Conservation (phyloP, 2,888 invertebrate genomes). For the Eilema griseolum region DNA sequence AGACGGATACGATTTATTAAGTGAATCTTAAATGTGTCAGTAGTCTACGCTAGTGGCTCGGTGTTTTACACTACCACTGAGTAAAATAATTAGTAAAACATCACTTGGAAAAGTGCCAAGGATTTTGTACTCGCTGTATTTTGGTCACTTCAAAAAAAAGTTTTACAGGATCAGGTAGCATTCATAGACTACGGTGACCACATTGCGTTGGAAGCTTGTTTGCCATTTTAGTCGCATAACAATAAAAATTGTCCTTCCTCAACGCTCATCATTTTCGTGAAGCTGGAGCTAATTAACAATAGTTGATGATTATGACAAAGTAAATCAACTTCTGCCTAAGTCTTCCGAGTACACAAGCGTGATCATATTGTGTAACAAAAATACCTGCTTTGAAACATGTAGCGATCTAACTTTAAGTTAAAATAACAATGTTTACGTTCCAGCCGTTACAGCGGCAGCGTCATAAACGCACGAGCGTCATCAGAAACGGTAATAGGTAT, state of each 20-base stretch:
- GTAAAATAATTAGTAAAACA: background rate
- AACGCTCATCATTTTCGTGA: too few relatives aligned
- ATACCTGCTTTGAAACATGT: background rate
- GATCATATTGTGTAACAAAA: background rate
- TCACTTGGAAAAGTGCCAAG: background rate
- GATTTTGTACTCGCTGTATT: background rate
- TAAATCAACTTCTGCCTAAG: background rate
- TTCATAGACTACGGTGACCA: background rate
- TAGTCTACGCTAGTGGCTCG: background rate
- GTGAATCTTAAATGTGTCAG: slow-evolving; percentile 9
- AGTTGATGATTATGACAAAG: too few relatives aligned
- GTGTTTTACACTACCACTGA: background rate
- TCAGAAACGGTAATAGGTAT: slow-evolving; percentile 14
- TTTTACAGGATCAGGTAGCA: too few relatives aligned
- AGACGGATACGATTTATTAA: slow-evolving; percentile 35
- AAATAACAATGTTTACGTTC: background rate
- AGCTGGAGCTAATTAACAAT: too few relatives aligned
- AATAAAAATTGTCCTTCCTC: too few relatives aligned
- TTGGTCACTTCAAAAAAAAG: background rate
- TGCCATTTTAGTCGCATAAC: background rate
- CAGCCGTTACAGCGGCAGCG: background rate
- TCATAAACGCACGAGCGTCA: slow-evolving; percentile 12
- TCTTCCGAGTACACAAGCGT: background rate
- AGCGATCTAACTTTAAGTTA: background rate
- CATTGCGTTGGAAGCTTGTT: background rate